Evolutionary conservation across 2,888 invertebrate genomes (phyloP).

Genomic region (Drosophila mayaguana): DNA sequence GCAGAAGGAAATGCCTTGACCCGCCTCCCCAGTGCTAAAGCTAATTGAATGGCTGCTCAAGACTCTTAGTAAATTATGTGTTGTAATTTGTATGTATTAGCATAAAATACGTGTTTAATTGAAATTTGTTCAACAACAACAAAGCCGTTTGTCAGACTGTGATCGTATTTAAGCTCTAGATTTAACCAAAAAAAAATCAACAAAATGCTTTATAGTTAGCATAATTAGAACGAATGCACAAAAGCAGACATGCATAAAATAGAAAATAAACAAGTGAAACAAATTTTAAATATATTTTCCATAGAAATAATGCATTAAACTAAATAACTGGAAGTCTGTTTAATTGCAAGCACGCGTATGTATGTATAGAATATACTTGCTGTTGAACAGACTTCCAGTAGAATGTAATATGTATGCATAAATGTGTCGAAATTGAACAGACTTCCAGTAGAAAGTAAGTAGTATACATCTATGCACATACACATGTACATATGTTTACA

Average conservation of each 20-base stretch:
- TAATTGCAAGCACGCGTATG: not conserved
- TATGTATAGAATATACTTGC: too few relatives aligned
- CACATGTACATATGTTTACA: not conserved
- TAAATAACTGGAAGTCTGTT: not conserved
- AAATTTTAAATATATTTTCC: not conserved
- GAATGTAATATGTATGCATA: not conserved
- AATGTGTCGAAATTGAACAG: not conserved
- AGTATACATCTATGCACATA: not conserved
- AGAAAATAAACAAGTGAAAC: slow-evolving; percentile 4
- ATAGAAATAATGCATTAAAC: not conserved
- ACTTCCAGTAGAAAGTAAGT: not conserved
- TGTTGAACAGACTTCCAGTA: not conserved
- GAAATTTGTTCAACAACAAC: slow-evolving; percentile 43
- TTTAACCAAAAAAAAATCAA: slow-evolving; percentile 52
- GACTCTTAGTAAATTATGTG: slow-evolving; percentile 45
- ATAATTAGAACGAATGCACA: slow-evolving; percentile 39
- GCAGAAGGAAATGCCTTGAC: slow-evolving; percentile 67
- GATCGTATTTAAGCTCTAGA: slow-evolving; percentile 63
- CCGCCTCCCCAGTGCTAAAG: slow-evolving; percentile 30
- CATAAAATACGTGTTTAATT: slow-evolving; percentile 33
- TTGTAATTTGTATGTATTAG: slow-evolving; percentile 41
- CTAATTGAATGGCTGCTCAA: slow-evolving; percentile 13
- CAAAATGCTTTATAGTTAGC: slow-evolving; percentile 28
- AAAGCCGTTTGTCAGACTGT: slow-evolving; percentile 59
- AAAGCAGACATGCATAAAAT: slow-evolving; percentile 25